A percentile compares a stretch with the other conserved stretches of the same genome.
phyloP scores from a whole-genome alignment of 1,140 invertebrate genomes.

The Leptinotarsa texana region DNA sequence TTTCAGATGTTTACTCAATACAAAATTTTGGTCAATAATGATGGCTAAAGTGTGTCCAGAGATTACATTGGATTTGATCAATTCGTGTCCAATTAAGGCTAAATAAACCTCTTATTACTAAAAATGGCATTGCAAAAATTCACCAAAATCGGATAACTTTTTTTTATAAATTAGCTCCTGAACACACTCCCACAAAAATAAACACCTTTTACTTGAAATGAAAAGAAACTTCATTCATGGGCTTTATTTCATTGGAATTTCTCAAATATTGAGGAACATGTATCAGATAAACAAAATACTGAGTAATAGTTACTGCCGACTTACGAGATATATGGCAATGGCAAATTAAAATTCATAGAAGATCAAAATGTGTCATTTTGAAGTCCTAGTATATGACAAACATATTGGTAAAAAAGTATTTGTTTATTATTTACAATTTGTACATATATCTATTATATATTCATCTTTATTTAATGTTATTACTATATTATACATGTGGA shows the following conservation, averaged over 20 bases:
- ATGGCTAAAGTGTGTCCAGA: too few species aligned
- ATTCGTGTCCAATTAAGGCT: too few species aligned
- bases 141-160: too few species aligned
- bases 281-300: constrained; percentile 3
- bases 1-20: too few species aligned
- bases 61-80: too few species aligned
- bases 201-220: neutral
- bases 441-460: constrained; percentile 16
- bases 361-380: neutral
- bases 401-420: constrained; percentile 20
- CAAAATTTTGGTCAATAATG: too few species aligned
- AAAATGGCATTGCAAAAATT: too few species aligned
- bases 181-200: too few species aligned
- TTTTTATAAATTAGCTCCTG: too few species aligned
- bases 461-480: constrained; percentile 5
- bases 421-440: constrained; percentile 24
- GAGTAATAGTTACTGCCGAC: neutral
- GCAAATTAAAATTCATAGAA: constrained; percentile 4
- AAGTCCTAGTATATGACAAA: constrained; percentile 12
- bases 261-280: constrained; percentile 3
- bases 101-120: too few species aligned
- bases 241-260: constrained; percentile 6
- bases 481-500: constrained; percentile 10
- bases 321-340: constrained; percentile 3
- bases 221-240: neutral